These are phyloP conservation scores for Apostichopus californicus DNA, from an alignment of 35 echinoderm and acorn worm species.

Conservation along the genomic window DNA sequence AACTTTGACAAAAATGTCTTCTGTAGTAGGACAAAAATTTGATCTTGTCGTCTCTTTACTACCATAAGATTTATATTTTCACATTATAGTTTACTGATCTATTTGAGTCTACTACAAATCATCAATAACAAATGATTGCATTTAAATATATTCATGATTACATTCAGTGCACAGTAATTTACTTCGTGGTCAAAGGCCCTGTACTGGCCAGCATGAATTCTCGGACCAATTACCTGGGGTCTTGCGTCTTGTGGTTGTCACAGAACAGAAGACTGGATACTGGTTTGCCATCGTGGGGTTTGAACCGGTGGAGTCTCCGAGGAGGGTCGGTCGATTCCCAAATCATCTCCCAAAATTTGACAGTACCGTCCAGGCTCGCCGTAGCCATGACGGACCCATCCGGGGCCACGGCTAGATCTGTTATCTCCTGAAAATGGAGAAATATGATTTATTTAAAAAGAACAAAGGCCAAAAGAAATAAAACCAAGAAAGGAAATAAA, in stretches of 20 bases:
- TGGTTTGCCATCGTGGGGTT: constrained; percentile 75
- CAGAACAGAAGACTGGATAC: constrained; percentile 89
- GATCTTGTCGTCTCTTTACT: no score
- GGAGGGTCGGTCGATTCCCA: constrained; percentile 68
- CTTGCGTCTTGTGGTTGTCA: constrained; percentile 97
- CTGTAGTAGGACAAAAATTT: no score
- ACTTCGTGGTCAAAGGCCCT: no score
- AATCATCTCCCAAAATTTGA: constrained; percentile 97
- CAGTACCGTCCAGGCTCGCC: constrained; percentile 80
- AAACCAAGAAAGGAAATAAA: background rate
- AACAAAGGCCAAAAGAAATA: background rate
- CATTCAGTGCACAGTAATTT: background rate
- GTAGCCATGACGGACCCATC: constrained; percentile 91
- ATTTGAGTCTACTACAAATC: no score
- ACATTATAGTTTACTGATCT: no score
- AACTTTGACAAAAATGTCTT: no score
- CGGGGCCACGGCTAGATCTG: constrained; percentile 79
- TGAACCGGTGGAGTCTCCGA: constrained; percentile 80
- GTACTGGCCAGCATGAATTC: no score
- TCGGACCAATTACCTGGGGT: constrained; percentile 72
- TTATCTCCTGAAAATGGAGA: constrained; percentile 66
- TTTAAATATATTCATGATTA: background rate
- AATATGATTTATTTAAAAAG: background rate
- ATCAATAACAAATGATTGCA: background rate
- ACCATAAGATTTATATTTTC: no score